These are phyloP conservation scores for Montipora capricornis DNA, from an alignment of 64 coral and sea anemone species.

Conservation along the genomic window DNA sequence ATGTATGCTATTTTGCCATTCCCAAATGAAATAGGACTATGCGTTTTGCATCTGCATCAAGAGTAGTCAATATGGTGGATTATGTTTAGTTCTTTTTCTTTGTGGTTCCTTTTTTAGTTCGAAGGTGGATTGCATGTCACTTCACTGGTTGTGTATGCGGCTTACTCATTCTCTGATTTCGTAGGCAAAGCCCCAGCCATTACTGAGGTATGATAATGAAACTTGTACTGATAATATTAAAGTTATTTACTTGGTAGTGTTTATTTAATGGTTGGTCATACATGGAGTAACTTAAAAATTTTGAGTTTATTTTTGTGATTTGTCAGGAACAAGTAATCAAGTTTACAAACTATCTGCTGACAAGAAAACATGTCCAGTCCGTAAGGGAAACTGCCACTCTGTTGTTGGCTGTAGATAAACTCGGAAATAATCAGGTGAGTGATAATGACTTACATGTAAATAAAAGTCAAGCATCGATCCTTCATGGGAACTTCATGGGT, in stretches of 20 bases:
- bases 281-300: background rate
- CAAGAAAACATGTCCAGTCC: constrained; percentile 91
- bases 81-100: background rate
- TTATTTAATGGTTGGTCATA: no score
- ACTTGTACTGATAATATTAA: background rate
- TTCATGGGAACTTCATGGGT: no score
- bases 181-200: constrained; percentile 84
- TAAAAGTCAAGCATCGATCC: no score
- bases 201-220: constrained; percentile 70
- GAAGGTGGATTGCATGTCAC: constrained; percentile 89
- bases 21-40: no score
- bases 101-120: constrained; percentile 48
- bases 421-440: constrained; percentile 93
- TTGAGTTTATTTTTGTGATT: background rate
- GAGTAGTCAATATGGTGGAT: background rate
- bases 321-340: constrained; percentile 94
- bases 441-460: no score
- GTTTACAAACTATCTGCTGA: constrained; percentile 93
- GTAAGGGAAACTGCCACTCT: constrained; percentile 72
- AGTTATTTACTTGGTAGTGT: no score
- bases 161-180: constrained; percentile 73
- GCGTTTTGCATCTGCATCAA: no score
- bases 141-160: constrained; percentile 73
- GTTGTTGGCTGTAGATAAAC: constrained; percentile 69
- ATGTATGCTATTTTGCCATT: no score